Evolutionary conservation across 2,797 vertebrate genomes (phyloP).

Genomic region (Cryptoblepharus egeriae): DNA sequence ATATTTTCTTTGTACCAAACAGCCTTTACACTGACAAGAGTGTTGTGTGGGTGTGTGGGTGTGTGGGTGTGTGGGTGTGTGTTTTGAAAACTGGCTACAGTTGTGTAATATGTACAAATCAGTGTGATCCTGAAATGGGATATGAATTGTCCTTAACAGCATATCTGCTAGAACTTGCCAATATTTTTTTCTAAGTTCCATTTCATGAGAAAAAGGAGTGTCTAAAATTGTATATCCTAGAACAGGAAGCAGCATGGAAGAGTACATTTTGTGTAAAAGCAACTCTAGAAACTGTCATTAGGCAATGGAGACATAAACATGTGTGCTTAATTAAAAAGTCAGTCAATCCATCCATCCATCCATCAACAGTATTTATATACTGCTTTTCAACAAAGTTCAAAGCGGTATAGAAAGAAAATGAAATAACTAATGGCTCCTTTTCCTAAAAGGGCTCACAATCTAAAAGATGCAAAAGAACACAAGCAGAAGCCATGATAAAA

Average conservation of each 20-base stretch:
- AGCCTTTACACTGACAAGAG: not conserved
- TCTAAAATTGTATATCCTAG: not conserved
- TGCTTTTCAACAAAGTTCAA: too few relatives aligned
- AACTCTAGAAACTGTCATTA: not conserved
- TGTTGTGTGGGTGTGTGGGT: not conserved
- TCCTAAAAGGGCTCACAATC: too few relatives aligned
- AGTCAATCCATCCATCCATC: too few relatives aligned
- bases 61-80: not conserved
- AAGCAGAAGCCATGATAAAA: too few relatives aligned
- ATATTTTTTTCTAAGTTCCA: not conserved
- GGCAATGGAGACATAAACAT: not conserved
- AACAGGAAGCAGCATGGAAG: not conserved
- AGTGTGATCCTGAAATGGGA: not conserved
- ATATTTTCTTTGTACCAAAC: constrained; percentile 1
- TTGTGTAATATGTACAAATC: not conserved
- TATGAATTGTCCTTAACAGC: not conserved
- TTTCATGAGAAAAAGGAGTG: not conserved
- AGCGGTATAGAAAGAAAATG: too few relatives aligned
- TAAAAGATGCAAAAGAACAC: too few relatives aligned
- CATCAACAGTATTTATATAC: too few relatives aligned
- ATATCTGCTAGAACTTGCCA: not conserved
- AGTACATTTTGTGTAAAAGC: not conserved
- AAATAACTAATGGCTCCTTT: too few relatives aligned
- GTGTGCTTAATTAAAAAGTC: not conserved
- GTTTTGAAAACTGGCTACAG: not conserved